Percentiles rank a stretch among this genome's conserved stretches.
phyloP scores from a whole-genome alignment of 2,113 vertebrate genomes.

The Himantopus leucocephalus region DNA sequence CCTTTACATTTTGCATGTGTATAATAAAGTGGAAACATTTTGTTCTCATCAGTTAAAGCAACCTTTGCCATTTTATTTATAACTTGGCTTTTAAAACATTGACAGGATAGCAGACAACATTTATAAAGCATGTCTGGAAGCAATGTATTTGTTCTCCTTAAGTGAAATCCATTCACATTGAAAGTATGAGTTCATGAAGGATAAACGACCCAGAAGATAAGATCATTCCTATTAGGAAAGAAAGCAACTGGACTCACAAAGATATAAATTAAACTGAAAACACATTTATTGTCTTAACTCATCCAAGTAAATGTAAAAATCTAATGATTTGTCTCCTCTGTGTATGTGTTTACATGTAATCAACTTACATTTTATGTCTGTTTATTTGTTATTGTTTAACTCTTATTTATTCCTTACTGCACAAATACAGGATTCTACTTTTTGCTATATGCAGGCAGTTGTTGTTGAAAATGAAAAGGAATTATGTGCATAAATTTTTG shows the following conservation, averaged over 20 bases:
- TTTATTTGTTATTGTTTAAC: neutral
- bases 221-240: conserved; percentile 25
- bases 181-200: conserved; percentile 60
- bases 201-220: conserved; percentile 56
- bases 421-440: neutral
- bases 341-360: neutral
- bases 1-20: neutral
- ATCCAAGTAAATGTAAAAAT: neutral
- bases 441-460: neutral
- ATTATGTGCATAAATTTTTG: neutral
- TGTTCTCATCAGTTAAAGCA: conserved; percentile 33
- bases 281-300: neutral
- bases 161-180: conserved; percentile 64
- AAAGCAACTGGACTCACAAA: neutral
- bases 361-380: neutral
- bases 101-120: conserved; percentile 26
- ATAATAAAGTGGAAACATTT: conserved; percentile 46
- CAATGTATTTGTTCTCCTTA: conserved; percentile 55
- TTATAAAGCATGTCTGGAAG: conserved; percentile 55
- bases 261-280: conserved; percentile 4
- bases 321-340: neutral
- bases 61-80: conserved; percentile 68
- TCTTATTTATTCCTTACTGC: neutral
- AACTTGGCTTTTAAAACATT: conserved; percentile 47
- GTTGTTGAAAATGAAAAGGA: neutral